Evolutionary conservation across 2,888 invertebrate species (phyloP), one percentile per base, ranked within the genome.

Genomic region (Dastarcus helophoroides): DNA sequence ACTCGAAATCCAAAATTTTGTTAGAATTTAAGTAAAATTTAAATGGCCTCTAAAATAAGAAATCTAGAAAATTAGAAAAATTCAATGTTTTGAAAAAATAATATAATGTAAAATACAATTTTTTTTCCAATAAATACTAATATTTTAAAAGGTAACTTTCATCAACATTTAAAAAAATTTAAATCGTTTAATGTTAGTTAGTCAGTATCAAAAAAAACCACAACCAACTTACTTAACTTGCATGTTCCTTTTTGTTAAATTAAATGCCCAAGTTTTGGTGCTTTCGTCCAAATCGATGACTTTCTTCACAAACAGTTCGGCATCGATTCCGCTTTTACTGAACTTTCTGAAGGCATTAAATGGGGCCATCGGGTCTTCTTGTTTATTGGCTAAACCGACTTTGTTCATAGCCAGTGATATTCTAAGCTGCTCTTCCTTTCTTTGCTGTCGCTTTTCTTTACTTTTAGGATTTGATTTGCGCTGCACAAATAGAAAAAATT

Each of bases 211-310:
- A 26, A n/a, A n/a, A n/a, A n/a, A n/a, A n/a, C n/a, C n/a, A n/a
- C n/a, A n/a, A n/a, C n/a, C n/a, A 22, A 55, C 73, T 68, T 73
- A 88, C 74, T 79, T 63, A 36, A 64, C 53, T 58, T 77, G 75
- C 85, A 88, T 85, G 57, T 89, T 89, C 40, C 68, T 67, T 54
- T 80, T 78, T 36, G 81, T 79, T 14, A 89, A 65, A 46, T 77
- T 68, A 47, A 83, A 77, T 25, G 78, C 71, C 80, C 82, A 84
- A 17, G 76, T 63, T 16, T 73, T 56, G 4, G 69, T 65, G 35
- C 62, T 62, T 31, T 68, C 62, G 29, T 71, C 66, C 28, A 84
- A 58, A 35, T 76, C 62, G 25, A 57, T 56, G 4, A 73, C 73
- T 47, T 59, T 64, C 42, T 68, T 66, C 33, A 77, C 76, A 41